Evolutionary conservation across 2,797 vertebrate species (phyloP).

Genomic region (Anableps anableps): DNA sequence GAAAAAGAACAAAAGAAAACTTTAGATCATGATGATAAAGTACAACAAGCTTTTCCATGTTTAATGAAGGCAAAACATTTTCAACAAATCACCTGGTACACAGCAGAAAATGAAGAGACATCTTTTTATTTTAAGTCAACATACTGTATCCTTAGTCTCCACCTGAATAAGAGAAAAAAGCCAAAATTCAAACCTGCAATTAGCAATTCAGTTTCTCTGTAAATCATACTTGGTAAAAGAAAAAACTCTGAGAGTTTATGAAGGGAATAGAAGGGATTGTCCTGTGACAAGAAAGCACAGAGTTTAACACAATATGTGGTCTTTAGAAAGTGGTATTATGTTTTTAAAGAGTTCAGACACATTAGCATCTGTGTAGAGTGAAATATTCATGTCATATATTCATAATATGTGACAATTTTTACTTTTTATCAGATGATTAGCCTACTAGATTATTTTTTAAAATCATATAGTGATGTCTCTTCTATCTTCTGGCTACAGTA

Average conservation of each 20-base stretch:
- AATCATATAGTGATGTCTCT: background rate
- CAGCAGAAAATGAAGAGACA: background rate
- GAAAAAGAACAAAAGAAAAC: too few relatives aligned
- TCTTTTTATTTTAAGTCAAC: background rate
- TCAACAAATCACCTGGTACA: background rate
- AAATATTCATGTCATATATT: background rate
- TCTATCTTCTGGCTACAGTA: background rate
- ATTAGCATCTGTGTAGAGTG: background rate
- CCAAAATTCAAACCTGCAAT: too few relatives aligned
- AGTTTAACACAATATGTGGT: background rate
- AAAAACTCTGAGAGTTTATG: too few relatives aligned
- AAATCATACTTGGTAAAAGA: too few relatives aligned
- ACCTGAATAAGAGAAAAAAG: too few relatives aligned
- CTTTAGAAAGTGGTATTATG: background rate
- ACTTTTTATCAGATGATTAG: background rate
- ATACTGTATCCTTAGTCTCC: too few relatives aligned
- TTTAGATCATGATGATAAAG: background rate
- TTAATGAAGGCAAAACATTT: accelerated
- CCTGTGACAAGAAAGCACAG: background rate
- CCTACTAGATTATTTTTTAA: background rate
- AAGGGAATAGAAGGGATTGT: too few relatives aligned
- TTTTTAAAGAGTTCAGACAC: background rate
- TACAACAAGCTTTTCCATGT: background rate
- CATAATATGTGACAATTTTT: background rate
- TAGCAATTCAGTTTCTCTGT: too few relatives aligned